Conservation (phyloP, 2,113 vertebrate genomes). For the Petrocephalus zakoni region DNA sequence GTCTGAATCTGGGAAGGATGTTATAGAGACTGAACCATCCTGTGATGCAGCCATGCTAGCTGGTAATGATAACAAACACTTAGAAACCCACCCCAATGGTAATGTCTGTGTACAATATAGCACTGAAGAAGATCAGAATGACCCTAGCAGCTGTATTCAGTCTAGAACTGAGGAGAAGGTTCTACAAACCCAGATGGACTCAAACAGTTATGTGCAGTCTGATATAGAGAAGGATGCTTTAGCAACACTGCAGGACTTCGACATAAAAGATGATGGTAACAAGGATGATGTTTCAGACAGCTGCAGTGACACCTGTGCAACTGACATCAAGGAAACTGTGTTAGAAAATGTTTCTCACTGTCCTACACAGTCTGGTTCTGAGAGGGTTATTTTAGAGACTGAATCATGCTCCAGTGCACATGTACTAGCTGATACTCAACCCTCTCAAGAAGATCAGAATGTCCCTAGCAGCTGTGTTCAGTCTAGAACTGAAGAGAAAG, state of each 20-base stretch:
- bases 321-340: too few relatives aligned
- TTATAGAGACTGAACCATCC: neutral
- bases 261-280: neutral
- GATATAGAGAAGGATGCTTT: neutral
- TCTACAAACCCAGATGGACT: neutral
- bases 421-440: too few relatives aligned
- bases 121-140: neutral
- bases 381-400: neutral
- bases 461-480: neutral
- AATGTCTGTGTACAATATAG: neutral
- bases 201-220: neutral
- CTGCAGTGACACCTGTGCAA: neutral
- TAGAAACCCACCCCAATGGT: neutral
- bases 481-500: neutral
- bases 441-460: neutral
- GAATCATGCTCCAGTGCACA: too few relatives aligned
- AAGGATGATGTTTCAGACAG: neutral
- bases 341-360: neutral
- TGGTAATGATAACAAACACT: neutral
- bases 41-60: neutral
- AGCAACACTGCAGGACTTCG: neutral
- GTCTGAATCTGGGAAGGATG: neutral
- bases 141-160: neutral
- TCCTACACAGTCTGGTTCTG: neutral
- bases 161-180: neutral